Conservation (phyloP, 2,888 invertebrate species). For the Tuta absoluta region DNA sequence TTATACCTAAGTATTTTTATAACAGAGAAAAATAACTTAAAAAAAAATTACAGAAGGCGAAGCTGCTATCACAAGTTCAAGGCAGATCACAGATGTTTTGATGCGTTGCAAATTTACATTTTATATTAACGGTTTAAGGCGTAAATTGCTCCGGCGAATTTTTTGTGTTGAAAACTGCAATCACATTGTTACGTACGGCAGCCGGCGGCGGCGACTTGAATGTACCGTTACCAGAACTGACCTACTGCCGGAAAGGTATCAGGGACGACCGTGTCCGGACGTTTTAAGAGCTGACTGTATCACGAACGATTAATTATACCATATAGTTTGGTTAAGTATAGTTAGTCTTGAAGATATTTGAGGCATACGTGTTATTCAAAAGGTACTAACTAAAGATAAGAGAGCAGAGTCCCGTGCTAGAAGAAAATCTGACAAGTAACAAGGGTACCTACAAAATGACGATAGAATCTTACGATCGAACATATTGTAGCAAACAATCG, state of each 20-base stretch:
- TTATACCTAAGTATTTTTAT: conserved; percentile 9
- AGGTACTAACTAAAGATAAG: too few relatives aligned
- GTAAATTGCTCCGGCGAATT: conserved; percentile 48
- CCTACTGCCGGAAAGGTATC: conserved; percentile 79
- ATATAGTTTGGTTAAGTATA: not conserved
- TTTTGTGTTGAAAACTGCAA: conserved; percentile 72
- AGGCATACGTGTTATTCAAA: too few relatives aligned
- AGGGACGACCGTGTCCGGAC: conserved; percentile 67
- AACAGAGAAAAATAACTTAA: conserved; percentile 6
- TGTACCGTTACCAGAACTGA: conserved; percentile 81
- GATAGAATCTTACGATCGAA: too few relatives aligned
- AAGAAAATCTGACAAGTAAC: too few relatives aligned
- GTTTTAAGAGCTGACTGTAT: conserved; percentile 57
- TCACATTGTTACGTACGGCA: conserved; percentile 73
- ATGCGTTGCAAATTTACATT: conserved; percentile 30
- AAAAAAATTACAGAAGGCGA: conserved; percentile 27
- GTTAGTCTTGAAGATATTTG: not conserved
- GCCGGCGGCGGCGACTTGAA: conserved; percentile 72
- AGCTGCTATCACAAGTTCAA: conserved; percentile 60
- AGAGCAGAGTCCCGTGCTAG: too few relatives aligned
- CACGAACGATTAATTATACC: conserved; percentile 46
- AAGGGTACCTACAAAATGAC: too few relatives aligned
- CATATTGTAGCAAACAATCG: conserved; percentile 33
- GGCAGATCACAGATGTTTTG: conserved; percentile 41
- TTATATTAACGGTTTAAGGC: conserved; percentile 49